A percentile compares a stretch with the other conserved stretches of the same genome.
phyloP scores from a whole-genome alignment of 2,113 vertebrate genomes.

The Mus pahari region DNA sequence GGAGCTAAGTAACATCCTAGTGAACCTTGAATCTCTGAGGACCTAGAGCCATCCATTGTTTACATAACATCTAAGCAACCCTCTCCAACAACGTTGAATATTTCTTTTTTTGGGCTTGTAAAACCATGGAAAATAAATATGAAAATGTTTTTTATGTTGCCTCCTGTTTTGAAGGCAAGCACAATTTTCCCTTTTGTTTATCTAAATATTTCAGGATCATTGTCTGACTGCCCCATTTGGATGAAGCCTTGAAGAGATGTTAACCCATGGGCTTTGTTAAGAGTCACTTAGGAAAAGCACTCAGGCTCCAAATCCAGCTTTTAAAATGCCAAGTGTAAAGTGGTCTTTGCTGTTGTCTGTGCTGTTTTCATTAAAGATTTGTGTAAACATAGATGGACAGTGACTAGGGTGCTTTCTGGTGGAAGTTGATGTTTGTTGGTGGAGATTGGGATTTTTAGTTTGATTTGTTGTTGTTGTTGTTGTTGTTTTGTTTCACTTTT shows the following conservation, averaged over 20 bases:
- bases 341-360: constrained; percentile 53
- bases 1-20: not conserved
- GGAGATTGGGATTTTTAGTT: not conserved
- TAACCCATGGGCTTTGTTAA: constrained; percentile 57
- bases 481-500: not conserved
- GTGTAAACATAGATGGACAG: constrained; percentile 5
- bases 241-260: constrained; percentile 51
- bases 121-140: constrained; percentile 71
- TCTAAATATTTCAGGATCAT: constrained; percentile 44
- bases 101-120: constrained; percentile 66
- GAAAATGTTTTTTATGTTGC: constrained; percentile 69
- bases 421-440: constrained; percentile 69
- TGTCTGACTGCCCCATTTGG: constrained; percentile 62
- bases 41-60: constrained; percentile 55
- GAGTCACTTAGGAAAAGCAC: constrained; percentile 68
- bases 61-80: not conserved
- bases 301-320: constrained; percentile 44
- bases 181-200: constrained; percentile 16
- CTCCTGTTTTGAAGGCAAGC: constrained; percentile 49
- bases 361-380: constrained; percentile 72
- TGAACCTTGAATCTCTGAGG: constrained; percentile 7
- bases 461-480: not conserved
- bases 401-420: constrained; percentile 53
- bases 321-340: constrained; percentile 66
- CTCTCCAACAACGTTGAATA: constrained; percentile 3